Evolutionary conservation across 2,797 vertebrate genomes (phyloP), one percentile per base, ranked within the genome.

Genomic region (Typhlichthys eigenmanni): DNA sequence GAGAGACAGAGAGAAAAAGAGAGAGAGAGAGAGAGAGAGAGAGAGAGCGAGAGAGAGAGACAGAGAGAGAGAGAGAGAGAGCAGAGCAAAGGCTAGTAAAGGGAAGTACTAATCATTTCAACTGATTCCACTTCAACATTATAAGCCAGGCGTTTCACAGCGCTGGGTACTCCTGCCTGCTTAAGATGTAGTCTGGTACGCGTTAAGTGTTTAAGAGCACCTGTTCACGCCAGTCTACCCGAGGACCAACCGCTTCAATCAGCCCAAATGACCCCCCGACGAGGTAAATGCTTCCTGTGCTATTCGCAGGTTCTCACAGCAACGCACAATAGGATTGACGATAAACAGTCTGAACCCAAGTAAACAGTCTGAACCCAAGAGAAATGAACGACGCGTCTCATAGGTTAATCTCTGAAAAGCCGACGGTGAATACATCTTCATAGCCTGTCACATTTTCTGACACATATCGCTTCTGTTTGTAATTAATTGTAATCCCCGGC

Each of bases 401-500:
- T 29, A 29, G 24, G 24, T 29, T 29, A 49, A 13, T 66, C 54
- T 11, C 69, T 2, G 59, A 69, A 61, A 62, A 83, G 59, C 59
- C 48, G 77, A 50, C 73, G 76, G 80, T 85, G 81, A 85, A 87
- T 83, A 82, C 76, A 81, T 81, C 72, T 81, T 55, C 63, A 70
- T 4, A 1, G 16, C 51, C 79, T 84, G 12, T 78, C 64, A 38
- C 32, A 58, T n/a, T 72, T 73, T 69, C 51, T 58, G 56, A 73
- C 74, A 78, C 67, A 68, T 83, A 68, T 83, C 71, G 58, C 64
- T 77, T 60, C 69, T n/a, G 54, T 69, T 62, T 68, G 72, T 85
- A 87, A 88, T 89, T 82, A 82, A 29, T 4, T 29, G 24, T 29
- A 88, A 66, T 87, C 83, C 80, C 10, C 84, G 69, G 59, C 0